Evolutionary conservation across 1,140 invertebrate species (phyloP), one percentile per base, ranked within the genome.

Genomic region (Aradophagus sp.): DNA sequence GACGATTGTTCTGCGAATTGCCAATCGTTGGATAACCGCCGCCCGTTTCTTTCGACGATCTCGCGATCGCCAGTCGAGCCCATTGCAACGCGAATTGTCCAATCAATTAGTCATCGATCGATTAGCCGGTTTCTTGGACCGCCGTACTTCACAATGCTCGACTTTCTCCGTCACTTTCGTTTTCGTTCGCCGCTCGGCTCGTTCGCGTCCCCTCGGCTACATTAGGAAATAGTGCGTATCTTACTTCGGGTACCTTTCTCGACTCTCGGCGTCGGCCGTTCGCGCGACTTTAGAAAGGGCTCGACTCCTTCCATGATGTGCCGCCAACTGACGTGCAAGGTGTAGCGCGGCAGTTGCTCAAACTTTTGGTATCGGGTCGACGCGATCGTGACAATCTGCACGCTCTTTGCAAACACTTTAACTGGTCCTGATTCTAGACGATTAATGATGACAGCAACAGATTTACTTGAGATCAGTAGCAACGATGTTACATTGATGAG

Each of bases 151-250:
- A 84, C 82, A 85, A 85, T 85, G 72, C 78, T 78, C 70, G 79
- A 85, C 84, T 85, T 85, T 84, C 82, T 84, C 84, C 81, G 78
- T 84, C 79, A 84, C 84, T 85, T 85, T 85, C 84, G 80, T 84
- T 85, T 84, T 84, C 81, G 82, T 83, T 84, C 75, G 75, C 80
- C 76, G 76, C 70, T 73, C 47, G 55, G 67, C 44, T 45, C 58
- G 62, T 62, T 70, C 58, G 45, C 63, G 26, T 63, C 63, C 58
- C 52, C 67, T 70, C 67, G 38, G 67, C 70, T 73, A 69, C 74
- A 84, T 83, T 83, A 82, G 78, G 79, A 84, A 81, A 81, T 82
- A 80, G 76, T 77, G 80, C 77, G 77, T 81, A 67, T 76, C 77
- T 74, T 62, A 73, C 52, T 65, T 26, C 65, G 58, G 34, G 44